Evolutionary conservation across 2,888 invertebrate species (phyloP).

Genomic region (Bugula neritina): DNA sequence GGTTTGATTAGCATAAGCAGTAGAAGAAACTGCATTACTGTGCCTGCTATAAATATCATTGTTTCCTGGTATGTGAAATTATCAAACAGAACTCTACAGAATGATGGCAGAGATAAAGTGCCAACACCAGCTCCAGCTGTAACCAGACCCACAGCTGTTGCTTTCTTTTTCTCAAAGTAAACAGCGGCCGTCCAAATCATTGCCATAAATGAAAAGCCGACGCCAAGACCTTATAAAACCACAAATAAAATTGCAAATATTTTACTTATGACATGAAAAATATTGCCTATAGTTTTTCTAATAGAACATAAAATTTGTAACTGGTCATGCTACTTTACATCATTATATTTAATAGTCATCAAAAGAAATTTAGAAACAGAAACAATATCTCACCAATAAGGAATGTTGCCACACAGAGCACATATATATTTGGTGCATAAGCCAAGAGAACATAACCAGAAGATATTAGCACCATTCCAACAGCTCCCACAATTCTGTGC

Average conservation of each 20-base stretch:
- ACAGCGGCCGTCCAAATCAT: background rate
- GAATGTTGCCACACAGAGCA: background rate
- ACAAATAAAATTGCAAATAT: no score
- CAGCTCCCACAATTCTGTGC: background rate
- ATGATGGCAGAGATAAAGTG: background rate
- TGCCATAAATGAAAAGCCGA: background rate
- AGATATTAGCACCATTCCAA: background rate
- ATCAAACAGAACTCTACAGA: background rate
- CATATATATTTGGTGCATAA: background rate
- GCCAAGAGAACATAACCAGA: background rate
- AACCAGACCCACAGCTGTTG: background rate
- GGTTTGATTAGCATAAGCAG: background rate
- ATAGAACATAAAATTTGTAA: no score
- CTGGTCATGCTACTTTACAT: no score
- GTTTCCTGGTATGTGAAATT: background rate
- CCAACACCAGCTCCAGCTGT: background rate
- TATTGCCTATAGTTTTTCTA: no score
- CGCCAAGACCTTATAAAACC: background rate
- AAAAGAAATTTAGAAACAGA: no score
- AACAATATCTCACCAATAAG: background rate
- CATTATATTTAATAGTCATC: no score
- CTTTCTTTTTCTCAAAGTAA: background rate
- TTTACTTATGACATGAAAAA: no score
- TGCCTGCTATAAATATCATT: background rate
- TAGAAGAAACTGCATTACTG: background rate